Evolutionary conservation across 2,888 invertebrate species (phyloP), one percentile per base, ranked within the genome.

Genomic region (Agrochola litura): DNA sequence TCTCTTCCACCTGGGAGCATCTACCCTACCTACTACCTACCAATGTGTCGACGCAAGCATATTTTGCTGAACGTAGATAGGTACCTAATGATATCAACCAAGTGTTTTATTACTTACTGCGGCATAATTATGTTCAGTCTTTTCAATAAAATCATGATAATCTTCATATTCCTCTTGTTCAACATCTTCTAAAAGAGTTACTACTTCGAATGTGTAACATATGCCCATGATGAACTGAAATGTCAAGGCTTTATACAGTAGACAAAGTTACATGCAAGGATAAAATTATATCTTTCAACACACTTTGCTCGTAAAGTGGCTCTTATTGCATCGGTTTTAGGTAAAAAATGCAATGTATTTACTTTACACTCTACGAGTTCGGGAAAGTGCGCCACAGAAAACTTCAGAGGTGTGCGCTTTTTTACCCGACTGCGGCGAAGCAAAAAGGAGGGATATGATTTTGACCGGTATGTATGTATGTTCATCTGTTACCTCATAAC

Each of bases 151-250:
- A 56, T 94, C 92, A 0, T 92, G 88, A 68, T 89, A 92, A 86
- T 91, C 85, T 0, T 85, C 88, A 71, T 91, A 93, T 0, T 83
- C 82, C 3, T 91, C 86, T 2, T 91, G 87, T 71, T 90, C 89
- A 1, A 89, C 91, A 69, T 95, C 95, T 79, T 94, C 92, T 54
- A 95, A 85, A 58, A 95, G 89, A 14, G 88, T 84, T 3, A 91
- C 69, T 3, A 90, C 86, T 90, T 95, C 94, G 22, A 89, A 67
- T 56, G 89, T 87, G 77, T 91, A 95, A 73, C 91, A 90, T 69
- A 92, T 22, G n/a, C 94, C 95, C 95, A 96, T 95, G 56, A 94
- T 6, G 12, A 81, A 0, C 96, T 96, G 89, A 67, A 82, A 61
- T 22, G 6, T 67, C 49, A 58, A 61, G 16, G 19, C n/a, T 41